phyloP scores from a whole-genome alignment of 2,113 vertebrate genomes.

The Mormyrus iriodes region DNA sequence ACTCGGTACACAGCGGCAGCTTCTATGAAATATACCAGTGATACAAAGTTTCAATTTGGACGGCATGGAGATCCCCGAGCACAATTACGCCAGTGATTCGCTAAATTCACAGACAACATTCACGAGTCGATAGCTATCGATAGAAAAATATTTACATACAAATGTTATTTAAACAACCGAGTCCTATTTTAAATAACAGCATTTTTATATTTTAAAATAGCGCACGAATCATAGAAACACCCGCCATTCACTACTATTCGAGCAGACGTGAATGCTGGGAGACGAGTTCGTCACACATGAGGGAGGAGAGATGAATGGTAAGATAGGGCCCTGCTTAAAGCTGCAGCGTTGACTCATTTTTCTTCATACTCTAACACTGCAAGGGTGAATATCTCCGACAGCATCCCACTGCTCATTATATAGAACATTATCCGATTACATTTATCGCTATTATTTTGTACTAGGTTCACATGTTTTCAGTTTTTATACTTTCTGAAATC shows the following conservation, averaged over 20 bases:
- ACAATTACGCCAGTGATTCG: background rate
- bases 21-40: background rate
- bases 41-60: constrained; percentile 24
- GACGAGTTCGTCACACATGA: constrained; percentile 37
- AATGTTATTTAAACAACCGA: background rate
- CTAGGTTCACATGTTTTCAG: background rate
- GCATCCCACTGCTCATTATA: background rate
- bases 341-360: background rate
- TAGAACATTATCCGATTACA: background rate
- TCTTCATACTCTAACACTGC: background rate
- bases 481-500: background rate
- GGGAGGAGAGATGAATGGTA: background rate
- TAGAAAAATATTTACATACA: background rate
- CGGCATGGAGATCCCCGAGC: background rate
- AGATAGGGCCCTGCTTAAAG: constrained; percentile 45
- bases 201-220: constrained; percentile 11
- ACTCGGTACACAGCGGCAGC: background rate
- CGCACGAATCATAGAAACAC: constrained; percentile 43
- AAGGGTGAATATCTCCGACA: background rate
- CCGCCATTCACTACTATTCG: constrained; percentile 58
- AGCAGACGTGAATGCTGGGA: constrained; percentile 56
- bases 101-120: background rate
- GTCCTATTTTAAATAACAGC: background rate
- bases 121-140: background rate
- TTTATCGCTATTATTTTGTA: background rate